phyloP scores from a whole-genome alignment of 2,113 vertebrate genomes.

The Limnothrissa miodon region DNA sequence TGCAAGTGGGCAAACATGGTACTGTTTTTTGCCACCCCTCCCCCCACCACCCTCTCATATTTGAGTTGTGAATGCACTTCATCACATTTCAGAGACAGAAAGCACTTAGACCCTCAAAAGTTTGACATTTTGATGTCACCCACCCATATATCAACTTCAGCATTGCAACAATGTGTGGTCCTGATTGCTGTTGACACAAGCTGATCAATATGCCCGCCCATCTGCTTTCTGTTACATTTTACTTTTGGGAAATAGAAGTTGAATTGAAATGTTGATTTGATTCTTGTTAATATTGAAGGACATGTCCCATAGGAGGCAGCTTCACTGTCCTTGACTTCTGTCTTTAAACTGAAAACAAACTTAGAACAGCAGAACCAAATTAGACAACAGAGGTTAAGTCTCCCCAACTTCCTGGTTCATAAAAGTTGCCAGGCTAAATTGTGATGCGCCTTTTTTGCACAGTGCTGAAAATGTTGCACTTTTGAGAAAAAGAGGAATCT shows the following conservation, averaged over 20 bases:
- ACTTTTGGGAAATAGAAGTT: background rate
- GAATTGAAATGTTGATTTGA: background rate
- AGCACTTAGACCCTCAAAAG: slow-evolving; percentile 68
- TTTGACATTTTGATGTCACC: background rate
- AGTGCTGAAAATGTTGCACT: slow-evolving; percentile 91
- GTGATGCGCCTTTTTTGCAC: slow-evolving; percentile 90
- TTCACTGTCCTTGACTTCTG: slow-evolving; percentile 15
- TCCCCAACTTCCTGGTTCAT: slow-evolving; percentile 77
- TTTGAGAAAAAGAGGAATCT: slow-evolving; percentile 66
- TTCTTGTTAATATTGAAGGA: background rate
- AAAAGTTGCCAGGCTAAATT: slow-evolving; percentile 93
- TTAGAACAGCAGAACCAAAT: slow-evolving; percentile 45
- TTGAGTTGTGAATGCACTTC: slow-evolving; percentile 74
- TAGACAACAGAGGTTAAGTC: slow-evolving; percentile 68
- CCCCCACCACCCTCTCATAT: slow-evolving; percentile 25
- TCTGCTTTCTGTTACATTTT: background rate
- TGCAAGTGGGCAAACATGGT: slow-evolving; percentile 64
- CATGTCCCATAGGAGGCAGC: background rate
- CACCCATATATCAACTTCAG: background rate
- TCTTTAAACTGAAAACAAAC: background rate
- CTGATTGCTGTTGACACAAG: background rate
- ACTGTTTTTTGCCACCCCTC: slow-evolving; percentile 53
- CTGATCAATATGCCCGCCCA: background rate
- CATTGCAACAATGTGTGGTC: background rate
- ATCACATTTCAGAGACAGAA: slow-evolving; percentile 67